Conservation (phyloP, 2,888 invertebrate genomes). For the Acanthopleura granulata region DNA sequence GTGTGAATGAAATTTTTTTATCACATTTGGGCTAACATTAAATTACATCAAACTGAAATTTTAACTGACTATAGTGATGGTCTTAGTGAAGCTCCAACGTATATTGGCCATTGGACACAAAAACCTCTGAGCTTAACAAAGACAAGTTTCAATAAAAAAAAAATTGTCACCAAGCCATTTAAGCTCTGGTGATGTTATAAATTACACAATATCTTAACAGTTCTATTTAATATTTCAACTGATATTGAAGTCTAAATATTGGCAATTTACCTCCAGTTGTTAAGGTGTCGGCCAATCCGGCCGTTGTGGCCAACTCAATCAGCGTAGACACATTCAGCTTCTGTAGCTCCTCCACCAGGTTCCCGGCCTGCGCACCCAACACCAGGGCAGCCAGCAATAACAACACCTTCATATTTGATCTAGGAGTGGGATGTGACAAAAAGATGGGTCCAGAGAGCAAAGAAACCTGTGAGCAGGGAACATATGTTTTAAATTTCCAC, state of each 20-base stretch:
- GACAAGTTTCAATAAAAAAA: no score
- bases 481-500: no score
- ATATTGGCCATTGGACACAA: no score
- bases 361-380: conserved; percentile 25
- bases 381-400: neutral
- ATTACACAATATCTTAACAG: neutral
- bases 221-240: neutral
- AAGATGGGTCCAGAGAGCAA: neutral
- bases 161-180: no score
- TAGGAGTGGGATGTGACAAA: neutral
- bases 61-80: no score
- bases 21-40: no score
- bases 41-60: no score
- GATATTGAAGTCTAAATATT: neutral
- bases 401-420: neutral
- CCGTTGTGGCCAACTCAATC: conserved; percentile 33
- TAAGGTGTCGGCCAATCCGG: conserved; percentile 40
- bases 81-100: neutral
- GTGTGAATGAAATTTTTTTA: no score
- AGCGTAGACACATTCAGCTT: conserved; percentile 37
- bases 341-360: conserved; percentile 35
- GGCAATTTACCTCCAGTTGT: conserved; percentile 35
- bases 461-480: neutral
- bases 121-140: no score
- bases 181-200: neutral